phyloP scores from a whole-genome alignment of 2,797 vertebrate genomes.

The Rhyacichthys aspro region DNA sequence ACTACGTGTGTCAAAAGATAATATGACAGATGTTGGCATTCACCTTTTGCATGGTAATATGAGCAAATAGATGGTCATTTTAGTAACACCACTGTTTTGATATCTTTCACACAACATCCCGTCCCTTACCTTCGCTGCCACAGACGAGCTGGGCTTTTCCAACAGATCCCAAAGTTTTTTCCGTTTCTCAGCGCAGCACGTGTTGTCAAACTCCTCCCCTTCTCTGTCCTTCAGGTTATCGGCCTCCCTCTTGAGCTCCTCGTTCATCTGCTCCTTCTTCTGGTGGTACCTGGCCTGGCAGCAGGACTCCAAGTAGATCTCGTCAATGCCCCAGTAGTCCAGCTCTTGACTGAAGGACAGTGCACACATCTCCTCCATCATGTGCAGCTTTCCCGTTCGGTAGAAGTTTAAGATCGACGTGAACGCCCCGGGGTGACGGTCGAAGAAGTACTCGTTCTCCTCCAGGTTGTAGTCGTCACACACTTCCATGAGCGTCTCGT shows the following conservation, averaged over 20 bases:
- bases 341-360: constrained; percentile 98
- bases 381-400: constrained; percentile 96
- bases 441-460: constrained; percentile 98
- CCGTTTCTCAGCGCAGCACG: constrained; percentile 95
- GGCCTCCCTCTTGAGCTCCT: constrained; percentile 96
- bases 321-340: constrained; percentile 98
- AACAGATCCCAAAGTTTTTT: constrained; percentile 99
- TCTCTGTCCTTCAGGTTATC: constrained; percentile 94
- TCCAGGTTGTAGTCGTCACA: constrained; percentile 98
- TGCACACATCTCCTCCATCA: constrained; percentile 99
- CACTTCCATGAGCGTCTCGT: constrained; percentile 94
- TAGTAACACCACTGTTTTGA: constrained; percentile 9
- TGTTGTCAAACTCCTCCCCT: constrained; percentile 97
- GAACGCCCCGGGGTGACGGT: constrained; percentile 96
- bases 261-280: constrained; percentile 99
- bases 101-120: constrained; percentile 13
- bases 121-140: constrained; percentile 94
- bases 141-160: constrained; percentile 97
- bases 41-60: too few species aligned
- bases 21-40: too few species aligned
- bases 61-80: too few species aligned
- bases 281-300: constrained; percentile 99
- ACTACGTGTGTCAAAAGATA: neutral
- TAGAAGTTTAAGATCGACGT: constrained; percentile 99
- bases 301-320: constrained; percentile 99